Percentiles rank a stretch among this genome's conserved stretches.
phyloP scores from a whole-genome alignment of 2,888 invertebrate genomes.

The Emmelina monodactyla region DNA sequence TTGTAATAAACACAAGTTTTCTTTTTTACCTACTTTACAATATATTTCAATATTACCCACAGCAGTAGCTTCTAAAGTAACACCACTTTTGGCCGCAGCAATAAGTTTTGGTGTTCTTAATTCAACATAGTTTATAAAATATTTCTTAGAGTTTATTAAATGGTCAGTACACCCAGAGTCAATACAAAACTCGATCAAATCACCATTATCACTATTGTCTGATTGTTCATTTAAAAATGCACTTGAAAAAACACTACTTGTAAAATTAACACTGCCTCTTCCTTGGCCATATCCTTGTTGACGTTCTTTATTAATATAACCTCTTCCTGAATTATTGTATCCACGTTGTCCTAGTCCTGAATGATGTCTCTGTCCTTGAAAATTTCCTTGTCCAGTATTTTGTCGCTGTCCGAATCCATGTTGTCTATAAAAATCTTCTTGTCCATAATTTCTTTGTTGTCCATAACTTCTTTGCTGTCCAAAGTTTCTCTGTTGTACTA shows the following conservation, averaged over 20 bases:
- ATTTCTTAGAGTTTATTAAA: conserved; percentile 5
- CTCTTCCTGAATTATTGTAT: neutral
- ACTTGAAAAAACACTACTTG: no score
- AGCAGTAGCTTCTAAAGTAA: conserved; percentile 1
- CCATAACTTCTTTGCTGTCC: neutral
- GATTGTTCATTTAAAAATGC: neutral
- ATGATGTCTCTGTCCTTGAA: neutral
- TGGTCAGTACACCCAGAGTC: conserved; percentile 9
- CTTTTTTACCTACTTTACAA: neutral
- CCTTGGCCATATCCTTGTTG: no score
- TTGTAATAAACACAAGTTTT: conserved; percentile 1
- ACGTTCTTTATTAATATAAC: no score
- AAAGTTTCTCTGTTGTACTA: no score
- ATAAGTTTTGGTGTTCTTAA: conserved; percentile 2
- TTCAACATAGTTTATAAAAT: conserved; percentile 3
- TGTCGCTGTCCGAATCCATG: neutral
- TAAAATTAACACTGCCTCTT: no score
- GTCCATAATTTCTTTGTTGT: neutral
- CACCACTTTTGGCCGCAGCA: conserved; percentile 5
- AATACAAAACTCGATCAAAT: neutral
- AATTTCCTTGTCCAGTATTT: neutral
- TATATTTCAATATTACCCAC: conserved; percentile 3
- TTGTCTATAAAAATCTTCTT: neutral
- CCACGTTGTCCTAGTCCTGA: neutral
- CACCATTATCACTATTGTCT: neutral